These are phyloP conservation scores for Numenius arquata DNA, from an alignment of 2,113 vertebrate genomes.

Conservation along the genomic window DNA sequence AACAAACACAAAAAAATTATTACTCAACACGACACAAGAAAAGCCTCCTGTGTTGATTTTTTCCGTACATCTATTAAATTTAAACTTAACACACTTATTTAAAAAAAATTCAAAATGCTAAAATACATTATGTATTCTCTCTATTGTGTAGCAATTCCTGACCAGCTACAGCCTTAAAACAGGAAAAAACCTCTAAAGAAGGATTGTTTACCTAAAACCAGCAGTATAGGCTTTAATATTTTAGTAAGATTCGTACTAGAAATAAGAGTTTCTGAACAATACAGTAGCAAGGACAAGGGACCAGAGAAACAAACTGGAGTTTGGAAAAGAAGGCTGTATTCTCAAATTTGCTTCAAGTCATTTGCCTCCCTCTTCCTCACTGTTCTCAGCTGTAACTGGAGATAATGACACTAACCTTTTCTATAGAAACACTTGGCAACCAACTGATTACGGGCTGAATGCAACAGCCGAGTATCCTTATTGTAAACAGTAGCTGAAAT, in stretches of 20 bases:
- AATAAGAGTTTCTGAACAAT: too few relatives aligned
- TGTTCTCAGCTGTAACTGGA: not conserved
- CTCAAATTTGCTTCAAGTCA: not conserved
- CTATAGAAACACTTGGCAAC: not conserved
- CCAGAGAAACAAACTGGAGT: not conserved
- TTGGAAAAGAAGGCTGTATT: not conserved
- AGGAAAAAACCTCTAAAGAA: not conserved
- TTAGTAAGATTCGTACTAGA: too few relatives aligned
- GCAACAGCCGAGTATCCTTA: not conserved
- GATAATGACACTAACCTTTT: not conserved
- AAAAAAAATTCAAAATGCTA: not conserved
- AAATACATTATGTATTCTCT: not conserved
- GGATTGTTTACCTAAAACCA: not conserved
- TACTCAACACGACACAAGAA: not conserved
- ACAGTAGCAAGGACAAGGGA: fast-evolving
- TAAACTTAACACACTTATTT: not conserved
- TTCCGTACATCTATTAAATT: not conserved
- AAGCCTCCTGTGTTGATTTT: not conserved
- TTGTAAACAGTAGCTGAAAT: not conserved
- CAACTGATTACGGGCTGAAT: not conserved
- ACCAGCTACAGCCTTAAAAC: not conserved
- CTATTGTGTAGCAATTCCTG: not conserved
- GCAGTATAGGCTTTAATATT: not conserved
- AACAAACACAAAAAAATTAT: not conserved
- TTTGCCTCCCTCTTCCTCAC: not conserved